phyloP scores from a whole-genome alignment of 2,797 vertebrate species.

The Intellagama lesueurii region DNA sequence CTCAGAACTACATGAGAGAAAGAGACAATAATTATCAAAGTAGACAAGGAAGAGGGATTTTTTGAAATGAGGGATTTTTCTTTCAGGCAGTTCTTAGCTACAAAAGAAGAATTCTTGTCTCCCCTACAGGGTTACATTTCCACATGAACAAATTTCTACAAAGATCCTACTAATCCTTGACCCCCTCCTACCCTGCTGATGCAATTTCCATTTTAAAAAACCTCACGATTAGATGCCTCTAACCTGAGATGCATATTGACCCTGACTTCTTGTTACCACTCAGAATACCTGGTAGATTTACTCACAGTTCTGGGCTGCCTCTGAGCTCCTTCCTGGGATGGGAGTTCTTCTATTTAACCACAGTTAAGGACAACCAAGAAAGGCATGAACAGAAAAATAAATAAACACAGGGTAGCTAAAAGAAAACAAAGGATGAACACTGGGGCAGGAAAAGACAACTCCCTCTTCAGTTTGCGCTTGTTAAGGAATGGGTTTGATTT shows the following conservation, averaged over 20 bases:
- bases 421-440: neutral
- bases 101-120: neutral
- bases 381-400: neutral
- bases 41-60: neutral
- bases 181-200: neutral
- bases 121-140: neutral
- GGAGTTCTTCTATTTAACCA: neutral
- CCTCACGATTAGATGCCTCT: neutral
- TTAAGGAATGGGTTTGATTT: neutral
- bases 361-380: neutral
- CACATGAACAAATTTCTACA: neutral
- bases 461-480: neutral
- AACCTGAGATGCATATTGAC: neutral
- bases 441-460: neutral
- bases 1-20: no score
- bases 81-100: neutral
- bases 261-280: neutral
- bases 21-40: neutral
- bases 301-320: neutral
- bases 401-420: neutral
- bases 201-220: neutral
- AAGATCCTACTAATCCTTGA: neutral
- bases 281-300: neutral
- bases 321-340: neutral
- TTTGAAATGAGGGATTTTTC: neutral